Evolutionary conservation across 2,797 vertebrate genomes (phyloP), one percentile per base, ranked within the genome.

Genomic region (Champsocephalus gunnari): DNA sequence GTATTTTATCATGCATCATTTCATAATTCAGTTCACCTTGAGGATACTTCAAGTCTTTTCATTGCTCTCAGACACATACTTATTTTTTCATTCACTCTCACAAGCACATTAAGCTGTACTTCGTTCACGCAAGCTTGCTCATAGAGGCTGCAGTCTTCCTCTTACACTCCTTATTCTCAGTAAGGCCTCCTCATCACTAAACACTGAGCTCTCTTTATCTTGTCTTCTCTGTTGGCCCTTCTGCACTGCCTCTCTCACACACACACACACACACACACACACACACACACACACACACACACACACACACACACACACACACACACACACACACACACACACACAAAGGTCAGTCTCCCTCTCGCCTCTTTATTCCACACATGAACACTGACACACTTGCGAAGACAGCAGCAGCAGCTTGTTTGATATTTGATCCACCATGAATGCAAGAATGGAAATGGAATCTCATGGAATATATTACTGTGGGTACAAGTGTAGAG

Each of bases 131-230:
- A 56, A 48, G 28, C 68, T 66, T 9, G 24, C 73, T 67, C 70
- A 77, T 54, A 69, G 60, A 48, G 55, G 56, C 68, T 65, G 14
- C 9, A 66, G 59, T 74, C 67, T 77, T 80, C 69, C 45, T 49
- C 74, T 28, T 19, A 60, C 71, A 49, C 65, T 55, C 34, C 56
- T 43, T 43, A 24, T 56, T 79, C 64, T 75, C 63, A 72, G 34
- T 56, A 14, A 67, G 71, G 14, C 63, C 57, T 51, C 69, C 82
- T 73, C 77, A 88, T 81, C 68, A 77, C 80, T 75, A 75, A 84
- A 85, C 86, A 77, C 87, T 81, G 61, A 77, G 72, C 80, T 73
- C 67, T 74, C 75, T 82, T 84, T 87, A 90, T 91, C 78, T 84
- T 47, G 51, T 74, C 69, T 71, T 56, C 59, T 80, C 75, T 21